Evolutionary conservation across 2,113 vertebrate genomes (phyloP), one percentile per base, ranked within the genome.

Genomic region (Pavo muticus): DNA sequence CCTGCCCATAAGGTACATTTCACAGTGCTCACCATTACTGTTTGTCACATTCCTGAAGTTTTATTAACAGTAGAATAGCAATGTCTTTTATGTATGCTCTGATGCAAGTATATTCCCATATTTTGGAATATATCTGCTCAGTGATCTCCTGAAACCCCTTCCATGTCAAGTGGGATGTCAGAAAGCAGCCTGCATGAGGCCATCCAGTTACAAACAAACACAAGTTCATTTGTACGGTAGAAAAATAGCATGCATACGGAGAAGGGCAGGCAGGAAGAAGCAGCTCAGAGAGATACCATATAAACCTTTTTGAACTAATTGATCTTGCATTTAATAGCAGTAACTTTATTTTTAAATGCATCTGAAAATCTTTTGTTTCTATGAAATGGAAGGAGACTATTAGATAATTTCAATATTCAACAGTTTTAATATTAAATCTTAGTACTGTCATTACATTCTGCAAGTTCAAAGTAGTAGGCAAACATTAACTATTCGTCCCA

Each of bases 301-400:
- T 48, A 82, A 94, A 76, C 77, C 81, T 89, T 89, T 93, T 21
- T 87, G 81, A 89, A 95, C 89, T 82, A 82, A 44, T 57, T 84
- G 87, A 87, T 89, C 84, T 92, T 78, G 87, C 87, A 91, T 95
- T 82, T 87, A 96, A 88, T 50, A 78, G 77, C 68, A 87, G 93
- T 50, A 74, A 65, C 92, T 94, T 94, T 80, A 89, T 85, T 94
- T 95, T 90, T 92, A 96, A 94, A 88, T 32, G 83, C 20, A 67
- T 67, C 56, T 47, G 87, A 91, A 95, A 96, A 68, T 19, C 63
- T 80, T 67, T 80, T 7, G 81, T 80, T 75, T 93, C 74, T 45
- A 30, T 50, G 40, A 76, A 90, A 80, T 50, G 39, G 89, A 93
- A 84, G 48, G 25, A 88, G 64, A 54, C 42, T 80, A 67, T 30